These are phyloP conservation scores for Phaonia tiefii DNA, from an alignment of 2,888 invertebrate species.

Conservation along the genomic window DNA sequence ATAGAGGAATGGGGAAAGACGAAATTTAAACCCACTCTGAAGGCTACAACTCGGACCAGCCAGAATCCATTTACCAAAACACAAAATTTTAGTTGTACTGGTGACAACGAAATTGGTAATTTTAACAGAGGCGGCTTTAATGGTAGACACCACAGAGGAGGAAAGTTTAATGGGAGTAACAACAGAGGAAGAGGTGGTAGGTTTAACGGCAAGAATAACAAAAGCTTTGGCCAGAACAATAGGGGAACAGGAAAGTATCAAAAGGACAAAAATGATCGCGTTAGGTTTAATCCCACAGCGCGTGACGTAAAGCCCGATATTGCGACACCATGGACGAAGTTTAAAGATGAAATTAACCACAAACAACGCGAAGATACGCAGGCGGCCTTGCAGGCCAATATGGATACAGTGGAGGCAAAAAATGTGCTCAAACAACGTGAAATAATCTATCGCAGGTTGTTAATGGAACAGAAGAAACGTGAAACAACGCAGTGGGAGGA, in stretches of 20 bases:
- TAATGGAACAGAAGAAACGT: constrained; percentile 72
- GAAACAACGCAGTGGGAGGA: constrained; percentile 74
- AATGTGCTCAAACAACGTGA: constrained; percentile 71
- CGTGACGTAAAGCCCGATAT: constrained; percentile 58
- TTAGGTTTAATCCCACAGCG: constrained; percentile 61
- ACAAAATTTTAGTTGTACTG: neutral
- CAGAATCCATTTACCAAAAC: neutral
- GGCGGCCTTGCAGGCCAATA: constrained; percentile 54
- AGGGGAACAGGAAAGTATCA: constrained; percentile 8
- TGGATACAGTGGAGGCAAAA: constrained; percentile 69
- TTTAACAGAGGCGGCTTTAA: no score
- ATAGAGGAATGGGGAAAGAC: neutral
- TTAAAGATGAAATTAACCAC: constrained; percentile 73
- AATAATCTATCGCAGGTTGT: constrained; percentile 72
- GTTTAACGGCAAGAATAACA: neutral
- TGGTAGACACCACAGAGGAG: no score
- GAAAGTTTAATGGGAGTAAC: no score
- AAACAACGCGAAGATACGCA: constrained; percentile 69
- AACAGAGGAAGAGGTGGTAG: no score
- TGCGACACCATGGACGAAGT: constrained; percentile 76
- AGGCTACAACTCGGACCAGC: neutral
- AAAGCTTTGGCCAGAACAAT: constrained; percentile 1
- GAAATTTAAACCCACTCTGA: neutral
- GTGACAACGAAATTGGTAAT: neutral
- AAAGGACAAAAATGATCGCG: constrained; percentile 53